Evolutionary conservation across 2,888 invertebrate species (phyloP).

Genomic region (Trichopoda pennipes): DNA sequence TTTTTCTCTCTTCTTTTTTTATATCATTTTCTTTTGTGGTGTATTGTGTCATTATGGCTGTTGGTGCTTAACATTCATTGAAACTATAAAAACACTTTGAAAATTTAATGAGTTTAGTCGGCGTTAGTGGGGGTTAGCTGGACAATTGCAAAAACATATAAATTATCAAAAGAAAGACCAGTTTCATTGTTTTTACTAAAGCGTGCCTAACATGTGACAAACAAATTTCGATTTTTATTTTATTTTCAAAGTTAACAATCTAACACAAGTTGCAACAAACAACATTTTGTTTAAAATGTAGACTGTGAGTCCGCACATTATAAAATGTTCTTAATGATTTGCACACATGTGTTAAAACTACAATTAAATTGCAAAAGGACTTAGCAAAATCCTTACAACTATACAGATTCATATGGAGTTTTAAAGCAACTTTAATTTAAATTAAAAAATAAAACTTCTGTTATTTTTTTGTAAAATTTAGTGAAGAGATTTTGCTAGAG

Average conservation of each 20-base stretch:
- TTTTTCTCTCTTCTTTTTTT: not conserved
- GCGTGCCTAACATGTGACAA: constrained; percentile 57
- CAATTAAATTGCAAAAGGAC: too few relatives aligned
- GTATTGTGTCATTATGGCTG: constrained; percentile 44
- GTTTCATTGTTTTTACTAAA: constrained; percentile 14
- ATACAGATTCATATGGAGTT: too few relatives aligned
- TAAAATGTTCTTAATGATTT: not conserved
- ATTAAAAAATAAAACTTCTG: too few relatives aligned
- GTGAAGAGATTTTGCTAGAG: too few relatives aligned
- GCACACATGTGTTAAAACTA: not conserved
- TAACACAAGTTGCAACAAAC: not conserved
- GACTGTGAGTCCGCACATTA: not conserved
- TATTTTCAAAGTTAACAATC: constrained; percentile 12
- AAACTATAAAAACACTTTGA: constrained; percentile 49
- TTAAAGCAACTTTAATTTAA: too few relatives aligned
- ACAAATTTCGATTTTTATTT: constrained; percentile 26
- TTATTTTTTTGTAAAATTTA: too few relatives aligned
- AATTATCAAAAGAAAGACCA: constrained; percentile 12
- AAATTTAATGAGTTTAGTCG: constrained; percentile 55
- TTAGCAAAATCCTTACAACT: too few relatives aligned
- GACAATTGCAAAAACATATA: constrained; percentile 17
- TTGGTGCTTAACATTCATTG: constrained; percentile 14
- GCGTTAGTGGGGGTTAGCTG: constrained; percentile 23
- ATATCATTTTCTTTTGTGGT: constrained; percentile 13
- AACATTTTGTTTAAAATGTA: not conserved